Conservation (phyloP, 53 echinoderm and acorn worm genomes). For the Paracentrotus lividus region DNA sequence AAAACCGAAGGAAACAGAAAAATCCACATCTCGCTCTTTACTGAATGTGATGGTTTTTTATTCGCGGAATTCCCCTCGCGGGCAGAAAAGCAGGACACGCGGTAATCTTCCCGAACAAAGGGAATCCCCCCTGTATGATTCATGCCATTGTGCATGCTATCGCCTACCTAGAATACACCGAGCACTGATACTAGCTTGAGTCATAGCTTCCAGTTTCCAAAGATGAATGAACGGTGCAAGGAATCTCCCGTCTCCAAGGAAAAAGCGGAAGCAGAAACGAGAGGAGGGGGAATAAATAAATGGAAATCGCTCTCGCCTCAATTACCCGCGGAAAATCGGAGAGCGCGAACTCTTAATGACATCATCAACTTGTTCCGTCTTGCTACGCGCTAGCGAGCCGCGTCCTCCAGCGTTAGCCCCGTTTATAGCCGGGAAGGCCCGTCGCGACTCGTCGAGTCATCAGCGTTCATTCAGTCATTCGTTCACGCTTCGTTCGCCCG, state of each 20-base stretch:
- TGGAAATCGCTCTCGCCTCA: conserved; percentile 64
- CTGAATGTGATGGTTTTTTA: background rate
- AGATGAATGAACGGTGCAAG: conserved; percentile 42
- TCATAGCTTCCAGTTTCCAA: conserved; percentile 5
- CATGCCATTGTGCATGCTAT: conserved; percentile 51
- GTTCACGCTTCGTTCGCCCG: conserved; percentile 24
- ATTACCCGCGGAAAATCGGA: conserved; percentile 55
- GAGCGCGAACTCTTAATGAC: conserved; percentile 64
- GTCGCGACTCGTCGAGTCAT: conserved; percentile 25
- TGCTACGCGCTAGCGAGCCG: conserved; percentile 47
- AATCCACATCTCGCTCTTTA: background rate
- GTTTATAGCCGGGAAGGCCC: background rate
- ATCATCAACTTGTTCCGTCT: conserved; percentile 52
- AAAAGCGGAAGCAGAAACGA: conserved; percentile 22
- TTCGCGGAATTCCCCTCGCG: conserved; percentile 42
- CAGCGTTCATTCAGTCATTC: conserved; percentile 51
- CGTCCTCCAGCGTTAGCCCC: background rate
- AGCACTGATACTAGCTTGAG: conserved; percentile 41
- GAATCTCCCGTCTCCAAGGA: conserved; percentile 52
- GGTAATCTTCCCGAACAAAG: conserved; percentile 3
- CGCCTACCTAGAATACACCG: background rate
- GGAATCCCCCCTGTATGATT: conserved; percentile 30
- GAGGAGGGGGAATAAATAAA: conserved; percentile 60
- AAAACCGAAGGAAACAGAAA: background rate
- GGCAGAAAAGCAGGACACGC: background rate